phyloP scores from a whole-genome alignment of 2,888 invertebrate species.

The Pyrrhosoma nymphula region DNA sequence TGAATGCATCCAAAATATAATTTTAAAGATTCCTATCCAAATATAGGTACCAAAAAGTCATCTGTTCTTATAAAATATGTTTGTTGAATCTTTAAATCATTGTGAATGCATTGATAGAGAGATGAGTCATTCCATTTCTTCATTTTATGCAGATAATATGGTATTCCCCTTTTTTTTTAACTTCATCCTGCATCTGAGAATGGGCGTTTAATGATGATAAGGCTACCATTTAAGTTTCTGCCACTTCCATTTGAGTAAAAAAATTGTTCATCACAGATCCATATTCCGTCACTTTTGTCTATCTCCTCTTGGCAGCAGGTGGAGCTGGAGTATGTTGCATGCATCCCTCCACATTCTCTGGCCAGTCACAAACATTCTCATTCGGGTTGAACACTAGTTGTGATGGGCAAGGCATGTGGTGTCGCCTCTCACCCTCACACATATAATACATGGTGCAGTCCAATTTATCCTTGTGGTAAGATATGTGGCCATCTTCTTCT shows the following conservation, averaged over 20 bases:
- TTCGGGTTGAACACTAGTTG: conserved; percentile 95
- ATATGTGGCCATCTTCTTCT: conserved; percentile 97
- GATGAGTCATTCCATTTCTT: not conserved
- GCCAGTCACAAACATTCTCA: conserved; percentile 97
- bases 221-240: conserved; percentile 55
- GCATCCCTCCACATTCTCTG: conserved; percentile 95
- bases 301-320: conserved; percentile 75
- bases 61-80: not conserved
- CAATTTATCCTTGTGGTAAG: conserved; percentile 93
- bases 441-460: conserved; percentile 97
- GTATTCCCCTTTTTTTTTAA: not conserved
- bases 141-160: not conserved
- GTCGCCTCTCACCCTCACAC: conserved; percentile 97
- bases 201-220: not conserved
- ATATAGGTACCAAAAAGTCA: conserved; percentile 15
- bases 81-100: not conserved
- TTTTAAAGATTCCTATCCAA: conserved; percentile 5
- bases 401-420: conserved; percentile 96
- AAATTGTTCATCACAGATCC: conserved; percentile 56
- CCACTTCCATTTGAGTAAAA: conserved; percentile 35
- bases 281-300: not conserved
- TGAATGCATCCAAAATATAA: conserved; percentile 23
- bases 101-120: conserved; percentile 23
- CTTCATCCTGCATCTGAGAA: not conserved
- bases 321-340: conserved; percentile 85